A percentile compares a stretch with the other conserved stretches of the same genome.
Evolutionary conservation across 2,888 invertebrate genomes (phyloP).

Genomic region (Orthosia gothica): DNA sequence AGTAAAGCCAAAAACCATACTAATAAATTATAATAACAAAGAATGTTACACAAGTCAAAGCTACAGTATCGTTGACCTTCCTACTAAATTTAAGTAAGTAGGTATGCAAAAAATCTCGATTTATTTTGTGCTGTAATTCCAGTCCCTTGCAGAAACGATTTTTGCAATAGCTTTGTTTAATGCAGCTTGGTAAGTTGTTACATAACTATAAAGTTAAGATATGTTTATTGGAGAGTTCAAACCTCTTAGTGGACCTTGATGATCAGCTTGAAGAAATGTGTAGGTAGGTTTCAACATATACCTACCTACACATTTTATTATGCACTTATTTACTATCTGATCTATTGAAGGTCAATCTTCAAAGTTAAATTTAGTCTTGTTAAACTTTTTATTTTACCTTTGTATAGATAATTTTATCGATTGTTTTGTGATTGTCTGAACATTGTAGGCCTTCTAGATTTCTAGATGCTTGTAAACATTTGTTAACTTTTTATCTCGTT

Average conservation of each 20-base stretch:
- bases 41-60: constrained; percentile 1
- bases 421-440: no score
- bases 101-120: background rate
- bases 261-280: no score
- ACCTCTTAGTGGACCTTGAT: no score
- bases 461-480: no score
- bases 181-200: background rate
- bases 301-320: background rate
- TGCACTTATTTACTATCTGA: background rate
- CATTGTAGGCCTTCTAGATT: no score
- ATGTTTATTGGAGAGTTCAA: no score
- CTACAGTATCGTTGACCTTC: background rate
- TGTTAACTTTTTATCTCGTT: no score
- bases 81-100: background rate
- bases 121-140: background rate
- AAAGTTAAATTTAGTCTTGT: no score
- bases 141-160: background rate
- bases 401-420: no score
- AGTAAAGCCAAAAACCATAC: constrained; percentile 8
- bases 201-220: no score
- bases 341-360: constrained; percentile 10
- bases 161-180: background rate
- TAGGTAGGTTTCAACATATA: background rate
- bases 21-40: constrained; percentile 5
- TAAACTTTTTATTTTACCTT: no score